Conservation (phyloP, 2,797 vertebrate genomes). For the Lithobates pipiens region DNA sequence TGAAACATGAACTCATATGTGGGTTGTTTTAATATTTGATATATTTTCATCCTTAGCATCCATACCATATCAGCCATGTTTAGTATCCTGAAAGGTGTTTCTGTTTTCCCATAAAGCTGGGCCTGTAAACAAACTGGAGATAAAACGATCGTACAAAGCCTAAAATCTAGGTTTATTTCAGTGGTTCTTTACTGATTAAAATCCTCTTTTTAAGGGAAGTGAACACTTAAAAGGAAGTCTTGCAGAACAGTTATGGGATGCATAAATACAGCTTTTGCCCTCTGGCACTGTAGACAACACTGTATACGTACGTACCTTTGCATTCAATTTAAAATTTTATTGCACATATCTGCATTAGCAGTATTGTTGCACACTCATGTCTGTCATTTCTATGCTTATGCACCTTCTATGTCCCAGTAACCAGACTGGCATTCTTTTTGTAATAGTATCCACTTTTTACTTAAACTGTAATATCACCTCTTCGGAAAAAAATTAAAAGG, state of each 20-base stretch:
- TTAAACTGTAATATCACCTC: too few species aligned
- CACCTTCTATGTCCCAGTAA: too few species aligned
- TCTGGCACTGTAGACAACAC: too few species aligned
- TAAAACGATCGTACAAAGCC: not conserved
- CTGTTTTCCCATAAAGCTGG: not conserved
- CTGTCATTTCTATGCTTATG: too few species aligned
- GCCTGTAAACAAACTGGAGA: not conserved
- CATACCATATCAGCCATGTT: not conserved
- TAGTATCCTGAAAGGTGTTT: not conserved
- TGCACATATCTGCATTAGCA: too few species aligned
- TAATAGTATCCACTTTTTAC: too few species aligned
- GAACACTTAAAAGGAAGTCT: conserved; percentile 17
- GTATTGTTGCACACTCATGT: too few species aligned
- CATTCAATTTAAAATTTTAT: too few species aligned
- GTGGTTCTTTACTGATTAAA: conserved; percentile 2
- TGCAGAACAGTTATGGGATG: conserved; percentile 14
- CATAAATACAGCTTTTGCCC: not conserved
- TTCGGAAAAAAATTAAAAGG: too few species aligned
- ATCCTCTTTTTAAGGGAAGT: not conserved
- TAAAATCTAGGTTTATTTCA: not conserved
- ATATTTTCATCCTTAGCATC: not conserved
- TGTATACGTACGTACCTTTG: too few species aligned
- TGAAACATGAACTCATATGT: not conserved
- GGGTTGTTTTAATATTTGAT: conserved; percentile 35
- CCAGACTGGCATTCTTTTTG: too few species aligned